Evolutionary conservation across 2,113 vertebrate genomes (phyloP).

Genomic region (Falco punctatus): DNA sequence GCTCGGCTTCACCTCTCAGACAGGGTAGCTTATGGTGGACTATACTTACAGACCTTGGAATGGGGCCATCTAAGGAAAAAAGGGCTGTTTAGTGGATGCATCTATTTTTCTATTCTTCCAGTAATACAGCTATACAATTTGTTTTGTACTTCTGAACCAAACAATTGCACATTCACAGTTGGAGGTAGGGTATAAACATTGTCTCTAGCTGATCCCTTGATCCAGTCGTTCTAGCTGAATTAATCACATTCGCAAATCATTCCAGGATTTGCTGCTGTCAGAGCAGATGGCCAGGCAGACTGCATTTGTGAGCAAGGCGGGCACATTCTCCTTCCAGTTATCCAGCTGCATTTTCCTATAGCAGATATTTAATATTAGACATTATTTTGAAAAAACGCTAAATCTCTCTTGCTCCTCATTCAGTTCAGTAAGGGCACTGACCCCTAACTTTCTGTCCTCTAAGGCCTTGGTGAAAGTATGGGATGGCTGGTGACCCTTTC

Average conservation of each 20-base stretch:
- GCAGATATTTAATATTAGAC: not conserved
- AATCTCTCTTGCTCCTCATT: not conserved
- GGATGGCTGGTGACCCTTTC: not conserved
- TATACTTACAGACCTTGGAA: not conserved
- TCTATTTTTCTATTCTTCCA: not conserved
- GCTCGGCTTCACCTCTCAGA: not conserved
- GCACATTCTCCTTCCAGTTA: not conserved
- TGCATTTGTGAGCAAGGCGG: not conserved
- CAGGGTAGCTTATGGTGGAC: not conserved
- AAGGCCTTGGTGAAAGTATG: not conserved
- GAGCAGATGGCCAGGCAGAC: conserved; percentile 58
- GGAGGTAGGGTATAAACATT: conserved; percentile 37
- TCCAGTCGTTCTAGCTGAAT: not conserved
- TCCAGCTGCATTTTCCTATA: not conserved
- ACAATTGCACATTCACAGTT: conserved; percentile 35
- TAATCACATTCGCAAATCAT: conserved; percentile 25
- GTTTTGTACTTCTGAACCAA: conserved; percentile 30
- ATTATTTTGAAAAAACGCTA: not conserved
- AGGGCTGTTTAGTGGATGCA: not conserved
- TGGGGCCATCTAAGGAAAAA: not conserved
- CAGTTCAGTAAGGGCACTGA: not conserved
- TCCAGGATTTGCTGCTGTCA: conserved; percentile 41
- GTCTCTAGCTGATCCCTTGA: conserved; percentile 50
- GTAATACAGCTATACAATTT: not conserved
- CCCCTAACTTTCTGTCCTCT: not conserved